These are phyloP conservation scores for Scaptomyza flava DNA, from an alignment of 2,888 invertebrate species.

Conservation along the genomic window DNA sequence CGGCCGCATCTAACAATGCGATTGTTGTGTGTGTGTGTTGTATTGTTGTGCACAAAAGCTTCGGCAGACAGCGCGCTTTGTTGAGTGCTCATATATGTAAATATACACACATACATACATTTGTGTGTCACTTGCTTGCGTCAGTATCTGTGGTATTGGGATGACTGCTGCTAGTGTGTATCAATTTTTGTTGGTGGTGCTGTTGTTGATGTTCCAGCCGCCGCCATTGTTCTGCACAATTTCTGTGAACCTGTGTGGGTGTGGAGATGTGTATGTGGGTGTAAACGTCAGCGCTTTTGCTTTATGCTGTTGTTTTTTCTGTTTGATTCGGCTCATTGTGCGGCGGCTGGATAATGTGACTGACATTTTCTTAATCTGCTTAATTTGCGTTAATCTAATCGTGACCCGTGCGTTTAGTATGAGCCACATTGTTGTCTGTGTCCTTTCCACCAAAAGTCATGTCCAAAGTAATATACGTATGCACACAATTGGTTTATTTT, in stretches of 20 bases:
- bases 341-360: conserved; percentile 63
- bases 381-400: conserved; percentile 76
- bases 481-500: background rate
- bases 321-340: conserved; percentile 37
- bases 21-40: conserved; percentile 12
- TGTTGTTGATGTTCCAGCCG: conserved; percentile 44
- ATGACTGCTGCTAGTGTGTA: conserved; percentile 46
- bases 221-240: conserved; percentile 60
- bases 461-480: conserved; percentile 3
- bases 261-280: conserved; percentile 21
- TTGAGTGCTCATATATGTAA: conserved; percentile 2
- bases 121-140: conserved; percentile 35
- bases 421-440: conserved; percentile 48
- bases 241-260: conserved; percentile 24
- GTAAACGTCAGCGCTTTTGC: conserved; percentile 65
- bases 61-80: conserved; percentile 52
- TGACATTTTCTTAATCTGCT: conserved; percentile 69
- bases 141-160: conserved; percentile 37
- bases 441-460: conserved; percentile 37
- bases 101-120: background rate
- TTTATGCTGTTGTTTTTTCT: conserved; percentile 52
- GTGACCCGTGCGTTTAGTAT: conserved; percentile 31
- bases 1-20: conserved; percentile 23
- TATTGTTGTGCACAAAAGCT: conserved; percentile 39
- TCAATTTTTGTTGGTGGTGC: conserved; percentile 64